These are phyloP conservation scores for Dermatemys mawii DNA, from an alignment of 2,113 vertebrate genomes.

Conservation along the genomic window DNA sequence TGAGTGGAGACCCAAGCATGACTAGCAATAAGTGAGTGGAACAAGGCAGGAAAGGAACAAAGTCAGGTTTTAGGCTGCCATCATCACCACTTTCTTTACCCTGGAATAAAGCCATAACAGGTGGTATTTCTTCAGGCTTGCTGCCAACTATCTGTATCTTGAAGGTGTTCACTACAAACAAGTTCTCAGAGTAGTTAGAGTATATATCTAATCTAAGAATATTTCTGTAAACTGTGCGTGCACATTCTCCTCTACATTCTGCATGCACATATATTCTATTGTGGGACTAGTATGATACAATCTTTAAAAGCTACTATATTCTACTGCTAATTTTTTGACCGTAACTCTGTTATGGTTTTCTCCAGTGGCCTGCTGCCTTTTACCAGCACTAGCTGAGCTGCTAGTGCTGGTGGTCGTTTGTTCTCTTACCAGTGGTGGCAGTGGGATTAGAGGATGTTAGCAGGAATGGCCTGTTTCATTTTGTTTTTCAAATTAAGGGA, in stretches of 20 bases:
- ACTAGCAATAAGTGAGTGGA: background rate
- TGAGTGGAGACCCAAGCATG: background rate
- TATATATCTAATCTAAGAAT: background rate
- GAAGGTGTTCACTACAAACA: background rate
- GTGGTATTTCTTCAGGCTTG: background rate
- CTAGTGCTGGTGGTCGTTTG: background rate
- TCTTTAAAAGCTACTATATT: background rate
- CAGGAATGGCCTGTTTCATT: background rate
- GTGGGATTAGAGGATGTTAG: background rate
- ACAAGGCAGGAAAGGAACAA: background rate
- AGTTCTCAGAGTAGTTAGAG: background rate
- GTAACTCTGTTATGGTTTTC: background rate
- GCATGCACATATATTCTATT: background rate
- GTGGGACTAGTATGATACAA: background rate
- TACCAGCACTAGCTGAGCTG: background rate
- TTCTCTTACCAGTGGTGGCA: background rate
- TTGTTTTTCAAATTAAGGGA: background rate
- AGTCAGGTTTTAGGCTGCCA: background rate
- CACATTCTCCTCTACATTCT: background rate
- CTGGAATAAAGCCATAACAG: constrained; percentile 6
- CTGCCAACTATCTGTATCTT: background rate
- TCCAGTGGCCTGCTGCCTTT: background rate
- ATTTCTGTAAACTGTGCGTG: fast-evolving
- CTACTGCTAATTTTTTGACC: background rate
- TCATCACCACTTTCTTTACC: background rate